These are phyloP conservation scores for Eupsittula cactorum DNA, from an alignment of 2,113 vertebrate genomes.

Conservation along the genomic window DNA sequence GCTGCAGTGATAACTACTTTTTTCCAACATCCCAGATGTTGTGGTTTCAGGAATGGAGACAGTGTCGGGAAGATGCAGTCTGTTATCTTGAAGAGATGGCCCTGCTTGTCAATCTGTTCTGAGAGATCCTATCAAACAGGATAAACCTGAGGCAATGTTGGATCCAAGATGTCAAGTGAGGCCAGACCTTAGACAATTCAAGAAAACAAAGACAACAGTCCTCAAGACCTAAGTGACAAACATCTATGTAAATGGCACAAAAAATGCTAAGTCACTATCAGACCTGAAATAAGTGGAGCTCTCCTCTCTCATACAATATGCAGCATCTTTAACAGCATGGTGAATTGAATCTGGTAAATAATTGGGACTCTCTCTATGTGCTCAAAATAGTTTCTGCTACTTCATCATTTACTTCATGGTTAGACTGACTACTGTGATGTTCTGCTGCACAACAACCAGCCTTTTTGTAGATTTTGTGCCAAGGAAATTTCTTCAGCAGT, in stretches of 20 bases:
- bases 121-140: background rate
- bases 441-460: accelerated
- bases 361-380: background rate
- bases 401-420: background rate
- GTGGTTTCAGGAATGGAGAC: background rate
- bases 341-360: background rate
- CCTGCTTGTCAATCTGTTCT: background rate
- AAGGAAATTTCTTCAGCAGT: background rate
- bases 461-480: background rate
- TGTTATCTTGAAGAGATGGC: background rate
- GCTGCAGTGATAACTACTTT: background rate
- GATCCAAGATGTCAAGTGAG: background rate
- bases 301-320: background rate
- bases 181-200: background rate
- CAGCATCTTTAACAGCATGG: background rate
- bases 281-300: background rate
- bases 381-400: background rate
- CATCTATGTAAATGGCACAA: background rate
- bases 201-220: background rate
- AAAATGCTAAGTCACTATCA: background rate
- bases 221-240: background rate
- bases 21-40: background rate
- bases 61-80: background rate
- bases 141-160: background rate
- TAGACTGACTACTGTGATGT: background rate